These are phyloP conservation scores for Zophobas morio DNA, from an alignment of 1,140 invertebrate species.

Conservation along the genomic window DNA sequence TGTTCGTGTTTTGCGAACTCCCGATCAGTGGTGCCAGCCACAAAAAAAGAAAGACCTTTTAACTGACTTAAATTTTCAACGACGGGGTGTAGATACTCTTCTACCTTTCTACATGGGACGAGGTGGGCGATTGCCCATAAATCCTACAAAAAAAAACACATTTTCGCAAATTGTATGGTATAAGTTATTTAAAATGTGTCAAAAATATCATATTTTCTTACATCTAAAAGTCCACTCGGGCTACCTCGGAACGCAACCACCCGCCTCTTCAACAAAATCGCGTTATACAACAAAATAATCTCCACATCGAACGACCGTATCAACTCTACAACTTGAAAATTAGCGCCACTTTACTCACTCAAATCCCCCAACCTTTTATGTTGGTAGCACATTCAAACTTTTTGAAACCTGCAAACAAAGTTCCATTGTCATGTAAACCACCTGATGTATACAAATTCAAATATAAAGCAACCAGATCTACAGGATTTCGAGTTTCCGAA, in stretches of 20 bases:
- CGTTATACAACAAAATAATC: slow-evolving; percentile 56
- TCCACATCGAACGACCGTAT: slow-evolving; percentile 52
- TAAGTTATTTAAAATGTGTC: too few relatives aligned
- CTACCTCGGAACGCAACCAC: slow-evolving; percentile 52
- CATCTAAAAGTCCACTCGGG: slow-evolving; percentile 47
- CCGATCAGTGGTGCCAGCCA: slow-evolving; percentile 50
- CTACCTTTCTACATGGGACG: slow-evolving; percentile 45
- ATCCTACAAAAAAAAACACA: slow-evolving; percentile 50
- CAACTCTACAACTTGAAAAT: slow-evolving; percentile 53
- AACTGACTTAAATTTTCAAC: slow-evolving; percentile 40
- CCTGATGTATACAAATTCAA: slow-evolving; percentile 51
- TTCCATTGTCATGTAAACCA: slow-evolving; percentile 53
- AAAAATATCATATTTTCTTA: slow-evolving; percentile 29
- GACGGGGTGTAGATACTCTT: slow-evolving; percentile 52
- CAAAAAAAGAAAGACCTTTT: slow-evolving; percentile 48
- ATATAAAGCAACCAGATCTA: slow-evolving; percentile 54
- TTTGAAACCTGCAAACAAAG: slow-evolving; percentile 40
- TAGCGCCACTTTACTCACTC: slow-evolving; percentile 1
- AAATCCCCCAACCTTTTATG: slow-evolving; percentile 48
- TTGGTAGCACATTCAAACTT: slow-evolving; percentile 25
- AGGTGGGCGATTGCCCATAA: slow-evolving; percentile 48
- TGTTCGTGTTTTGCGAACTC: slow-evolving; percentile 43
- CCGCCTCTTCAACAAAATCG: slow-evolving; percentile 55
- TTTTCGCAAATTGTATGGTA: background rate
- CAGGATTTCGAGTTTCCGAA: slow-evolving; percentile 47